Conservation (phyloP, 2,113 vertebrate genomes). For the Sturnira hondurensis region DNA sequence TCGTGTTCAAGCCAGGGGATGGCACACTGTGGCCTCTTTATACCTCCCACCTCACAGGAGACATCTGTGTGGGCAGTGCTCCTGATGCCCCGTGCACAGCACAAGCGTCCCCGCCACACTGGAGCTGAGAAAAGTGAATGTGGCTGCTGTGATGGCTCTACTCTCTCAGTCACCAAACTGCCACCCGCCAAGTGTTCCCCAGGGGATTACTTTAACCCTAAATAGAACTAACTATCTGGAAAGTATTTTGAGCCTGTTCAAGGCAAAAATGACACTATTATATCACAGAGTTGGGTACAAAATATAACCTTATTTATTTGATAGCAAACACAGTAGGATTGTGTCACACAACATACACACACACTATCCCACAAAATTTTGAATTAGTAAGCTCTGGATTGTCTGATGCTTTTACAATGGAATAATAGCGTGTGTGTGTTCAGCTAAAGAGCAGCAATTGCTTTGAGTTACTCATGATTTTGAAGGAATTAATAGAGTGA, state of each 20-base stretch:
- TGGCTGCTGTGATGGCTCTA: neutral
- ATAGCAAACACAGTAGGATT: neutral
- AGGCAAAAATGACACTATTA: neutral
- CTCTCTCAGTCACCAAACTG: neutral
- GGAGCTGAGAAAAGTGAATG: neutral
- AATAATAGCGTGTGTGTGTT: neutral
- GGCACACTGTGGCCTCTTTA: neutral
- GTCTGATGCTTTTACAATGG: neutral
- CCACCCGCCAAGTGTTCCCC: no score
- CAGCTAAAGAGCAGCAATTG: neutral
- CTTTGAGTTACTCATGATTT: slow-evolving; percentile 8
- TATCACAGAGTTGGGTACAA: neutral
- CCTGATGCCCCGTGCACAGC: neutral
- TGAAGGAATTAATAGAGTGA: slow-evolving; percentile 26
- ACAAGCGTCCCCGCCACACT: fast-evolving
- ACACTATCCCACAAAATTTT: neutral
- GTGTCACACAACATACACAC: neutral
- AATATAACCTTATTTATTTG: neutral
- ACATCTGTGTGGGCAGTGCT: neutral
- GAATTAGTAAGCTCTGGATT: neutral
- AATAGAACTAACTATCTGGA: neutral
- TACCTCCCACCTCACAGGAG: no score
- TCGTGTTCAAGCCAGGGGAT: neutral
- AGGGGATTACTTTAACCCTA: neutral
- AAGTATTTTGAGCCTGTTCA: neutral